Conservation (phyloP, 2,113 vertebrate species). For the Chaetops frenatus region DNA sequence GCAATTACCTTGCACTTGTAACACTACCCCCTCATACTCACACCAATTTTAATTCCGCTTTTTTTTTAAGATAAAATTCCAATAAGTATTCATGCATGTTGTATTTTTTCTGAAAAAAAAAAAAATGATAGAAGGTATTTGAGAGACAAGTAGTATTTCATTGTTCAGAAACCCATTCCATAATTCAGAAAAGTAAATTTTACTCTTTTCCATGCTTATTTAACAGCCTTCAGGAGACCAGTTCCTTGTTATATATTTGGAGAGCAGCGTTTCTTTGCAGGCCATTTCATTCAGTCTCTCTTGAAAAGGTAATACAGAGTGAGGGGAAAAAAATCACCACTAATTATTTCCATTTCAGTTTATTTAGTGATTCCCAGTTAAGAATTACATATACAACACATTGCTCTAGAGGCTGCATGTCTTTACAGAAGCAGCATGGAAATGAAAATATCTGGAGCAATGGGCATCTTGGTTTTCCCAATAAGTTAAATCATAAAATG, state of each 20-base stretch:
- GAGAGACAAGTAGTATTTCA: background rate
- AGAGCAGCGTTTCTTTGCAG: background rate
- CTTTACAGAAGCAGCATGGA: background rate
- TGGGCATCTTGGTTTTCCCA: background rate
- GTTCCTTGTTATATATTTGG: background rate
- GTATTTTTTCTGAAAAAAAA: background rate
- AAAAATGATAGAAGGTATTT: background rate
- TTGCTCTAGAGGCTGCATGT: background rate
- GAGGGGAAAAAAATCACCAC: background rate
- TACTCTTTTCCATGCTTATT: background rate
- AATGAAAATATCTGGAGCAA: background rate
- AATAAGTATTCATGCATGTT: slow-evolving; percentile 26
- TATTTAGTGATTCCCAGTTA: background rate
- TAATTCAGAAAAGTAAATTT: slow-evolving; percentile 13
- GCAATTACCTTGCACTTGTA: slow-evolving; percentile 38
- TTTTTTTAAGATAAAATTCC: slow-evolving; percentile 50
- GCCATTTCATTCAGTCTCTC: background rate
- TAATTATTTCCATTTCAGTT: background rate
- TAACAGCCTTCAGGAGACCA: background rate
- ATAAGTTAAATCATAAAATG: background rate
- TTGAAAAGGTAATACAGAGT: background rate
- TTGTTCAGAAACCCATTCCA: background rate
- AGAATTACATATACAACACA: background rate
- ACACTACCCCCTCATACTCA: background rate
- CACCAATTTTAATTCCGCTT: slow-evolving; percentile 14